Conservation (phyloP, 2,113 vertebrate species). For the Saimiri boliviensis region DNA sequence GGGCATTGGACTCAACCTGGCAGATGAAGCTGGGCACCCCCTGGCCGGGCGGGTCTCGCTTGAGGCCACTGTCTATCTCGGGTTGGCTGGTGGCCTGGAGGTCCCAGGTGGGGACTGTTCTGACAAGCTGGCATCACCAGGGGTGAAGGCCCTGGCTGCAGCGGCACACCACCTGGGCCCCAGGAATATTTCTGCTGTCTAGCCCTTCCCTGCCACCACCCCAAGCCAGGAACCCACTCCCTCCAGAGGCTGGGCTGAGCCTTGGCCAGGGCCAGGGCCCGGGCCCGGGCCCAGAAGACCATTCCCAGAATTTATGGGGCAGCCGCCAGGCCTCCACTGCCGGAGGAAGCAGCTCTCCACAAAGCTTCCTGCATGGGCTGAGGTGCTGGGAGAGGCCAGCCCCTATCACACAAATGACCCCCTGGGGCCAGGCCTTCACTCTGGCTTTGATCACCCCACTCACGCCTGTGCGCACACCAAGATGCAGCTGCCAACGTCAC, state of each 20-base stretch:
- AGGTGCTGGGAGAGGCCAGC: fast-evolving
- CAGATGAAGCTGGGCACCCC: background rate
- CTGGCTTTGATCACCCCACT: background rate
- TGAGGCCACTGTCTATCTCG: background rate
- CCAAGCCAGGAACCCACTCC: background rate
- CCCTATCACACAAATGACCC: background rate
- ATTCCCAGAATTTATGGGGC: background rate
- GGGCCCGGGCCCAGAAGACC: background rate
- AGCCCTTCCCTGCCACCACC: background rate
- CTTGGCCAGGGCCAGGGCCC: background rate
- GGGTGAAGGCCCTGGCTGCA: slow-evolving; percentile 40
- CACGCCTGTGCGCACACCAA: background rate
- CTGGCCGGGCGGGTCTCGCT: background rate
- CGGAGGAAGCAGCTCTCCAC: background rate
- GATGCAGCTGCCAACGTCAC: background rate
- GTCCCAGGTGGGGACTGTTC: background rate
- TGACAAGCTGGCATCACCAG: background rate
- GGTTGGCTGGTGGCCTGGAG: background rate
- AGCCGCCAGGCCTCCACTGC: background rate
- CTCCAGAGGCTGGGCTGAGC: background rate
- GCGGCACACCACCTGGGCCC: background rate
- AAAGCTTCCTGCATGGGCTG: background rate
- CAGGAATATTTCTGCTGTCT: background rate
- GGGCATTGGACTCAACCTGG: background rate
- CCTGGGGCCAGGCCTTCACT: background rate